A percentile compares a stretch with the other conserved stretches of the same genome.
phyloP scores from a whole-genome alignment of 2,888 invertebrate species.

The Beris morrisii region DNA sequence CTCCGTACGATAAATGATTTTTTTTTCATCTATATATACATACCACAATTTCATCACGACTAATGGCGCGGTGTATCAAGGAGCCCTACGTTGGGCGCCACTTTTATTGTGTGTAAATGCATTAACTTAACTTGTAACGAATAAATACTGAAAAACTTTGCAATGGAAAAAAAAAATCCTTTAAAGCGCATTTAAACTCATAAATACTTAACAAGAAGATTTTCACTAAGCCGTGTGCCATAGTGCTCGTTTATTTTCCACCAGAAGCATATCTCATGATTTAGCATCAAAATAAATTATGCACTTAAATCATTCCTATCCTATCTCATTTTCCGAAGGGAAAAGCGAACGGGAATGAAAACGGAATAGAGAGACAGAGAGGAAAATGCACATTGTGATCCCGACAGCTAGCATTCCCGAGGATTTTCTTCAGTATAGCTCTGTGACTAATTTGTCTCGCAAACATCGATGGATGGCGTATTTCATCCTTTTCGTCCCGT shows the following conservation, averaged over 20 bases:
- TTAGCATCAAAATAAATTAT: conserved; percentile 36
- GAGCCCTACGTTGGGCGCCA: no score
- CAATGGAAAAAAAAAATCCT: no score
- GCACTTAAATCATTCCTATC: conserved; percentile 35
- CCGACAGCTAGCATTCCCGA: conserved; percentile 12
- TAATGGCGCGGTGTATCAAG: no score
- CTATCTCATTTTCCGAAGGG: conserved; percentile 18
- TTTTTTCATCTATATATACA: no score
- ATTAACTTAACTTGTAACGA: no score
- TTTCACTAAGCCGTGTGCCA: conserved; percentile 28
- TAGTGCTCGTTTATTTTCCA: conserved; percentile 18
- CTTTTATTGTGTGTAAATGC: no score
- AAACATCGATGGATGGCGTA: conserved; percentile 19
- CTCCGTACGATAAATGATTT: no score
- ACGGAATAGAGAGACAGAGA: neutral
- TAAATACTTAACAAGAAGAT: conserved; percentile 32
- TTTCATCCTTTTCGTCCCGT: no score
- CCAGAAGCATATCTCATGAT: conserved; percentile 31
- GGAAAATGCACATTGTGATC: conserved; percentile 17
- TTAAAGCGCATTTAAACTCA: neutral
- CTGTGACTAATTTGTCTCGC: conserved; percentile 27
- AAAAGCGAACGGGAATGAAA: neutral
- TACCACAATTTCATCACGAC: no score
- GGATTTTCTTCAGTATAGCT: conserved; percentile 13
- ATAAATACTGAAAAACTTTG: no score